Base-by-base conservation (phyloP, 2,797 vertebrate species). In the Leptatherina wallacei region DNA sequence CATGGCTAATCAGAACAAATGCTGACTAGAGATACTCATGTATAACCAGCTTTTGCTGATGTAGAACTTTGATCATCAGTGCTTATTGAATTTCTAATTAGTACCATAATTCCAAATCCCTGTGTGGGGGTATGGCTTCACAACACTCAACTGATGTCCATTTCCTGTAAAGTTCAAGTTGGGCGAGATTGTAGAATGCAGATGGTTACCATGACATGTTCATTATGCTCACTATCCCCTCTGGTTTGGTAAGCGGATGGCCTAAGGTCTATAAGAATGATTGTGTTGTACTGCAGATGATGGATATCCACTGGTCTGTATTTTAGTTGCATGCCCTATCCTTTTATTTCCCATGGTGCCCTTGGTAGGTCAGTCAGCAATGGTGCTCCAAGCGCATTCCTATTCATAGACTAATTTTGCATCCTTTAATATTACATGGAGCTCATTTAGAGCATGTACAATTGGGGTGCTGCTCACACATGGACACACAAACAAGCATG, bases 401-500 rank as follows among this genome's bases (percentile, higher is more conserved):
- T 40, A 32, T 84, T 85, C 52, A 33, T 78, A 75, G 79, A 87
- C 90, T 92, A 76, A 86, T 93, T 93, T 92, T 90, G 89, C 85
- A 92, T 92, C 90, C 92, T 96, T 98, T 96, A 97, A 98, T 98
- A 97, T 97, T 98, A 96, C 96, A 97, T 97, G 96, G 93, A 91
- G 93, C 94, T 97, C 95, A 98, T 97, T 97, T 96, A 95, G 93
- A 93, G 91, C 93, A 93, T 93, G 94, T 94, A 91, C 85, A 91
- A 20, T 73, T 77, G 83, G 93, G 95, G 94, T 93, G 93, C 63
- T 74, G 73, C 62, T 62, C 70, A 69, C 75, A 74, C 60, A 71
- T 60, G 5, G 47, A 61, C 68, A 73, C 67, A 70, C 42, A 81
- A 65, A 84, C 56, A 85, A 65, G 59, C 70, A 80, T 77, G 74